phyloP scores from a whole-genome alignment of 2,113 vertebrate species.

The Pedetes capensis region DNA sequence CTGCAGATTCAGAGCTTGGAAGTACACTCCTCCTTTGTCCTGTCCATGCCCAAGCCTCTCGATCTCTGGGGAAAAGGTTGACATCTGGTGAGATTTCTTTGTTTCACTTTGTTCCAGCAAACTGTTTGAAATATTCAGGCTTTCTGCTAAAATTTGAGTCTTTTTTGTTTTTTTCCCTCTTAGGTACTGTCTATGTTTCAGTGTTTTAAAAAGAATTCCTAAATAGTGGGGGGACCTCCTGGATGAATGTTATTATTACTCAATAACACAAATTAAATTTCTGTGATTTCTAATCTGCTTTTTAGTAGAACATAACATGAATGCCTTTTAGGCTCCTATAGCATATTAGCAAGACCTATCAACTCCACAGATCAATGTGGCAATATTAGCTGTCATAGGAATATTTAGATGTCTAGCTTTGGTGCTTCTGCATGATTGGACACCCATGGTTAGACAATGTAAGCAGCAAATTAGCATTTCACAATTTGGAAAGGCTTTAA shows the following conservation, averaged over 20 bases:
- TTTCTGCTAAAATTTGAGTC: conserved; percentile 52
- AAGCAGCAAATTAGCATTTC: neutral
- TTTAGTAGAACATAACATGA: neutral
- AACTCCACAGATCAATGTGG: neutral
- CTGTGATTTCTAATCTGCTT: neutral
- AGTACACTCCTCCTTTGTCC: conserved; percentile 6
- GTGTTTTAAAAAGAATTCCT: conserved; percentile 33
- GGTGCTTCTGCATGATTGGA: neutral
- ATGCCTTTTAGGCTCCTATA: neutral
- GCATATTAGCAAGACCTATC: neutral
- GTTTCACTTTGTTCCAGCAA: conserved; percentile 63
- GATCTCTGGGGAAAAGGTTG: conserved; percentile 53
- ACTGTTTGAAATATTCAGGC: conserved; percentile 61
- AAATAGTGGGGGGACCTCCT: conserved; percentile 36
- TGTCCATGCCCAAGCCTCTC: conserved; percentile 47
- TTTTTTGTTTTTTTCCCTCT: neutral
- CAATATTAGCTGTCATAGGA: neutral
- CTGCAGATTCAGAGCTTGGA: conserved; percentile 58
- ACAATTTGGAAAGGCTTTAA: neutral
- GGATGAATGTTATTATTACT: neutral
- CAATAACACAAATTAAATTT: conserved; percentile 24
- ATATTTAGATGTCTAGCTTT: neutral
- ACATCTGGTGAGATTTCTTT: conserved; percentile 64
- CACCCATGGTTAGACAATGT: neutral
- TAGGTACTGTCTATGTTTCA: conserved; percentile 47